Base-by-base conservation (phyloP, 2,888 invertebrate genomes). In the Catotricha subobsoleta region DNA sequence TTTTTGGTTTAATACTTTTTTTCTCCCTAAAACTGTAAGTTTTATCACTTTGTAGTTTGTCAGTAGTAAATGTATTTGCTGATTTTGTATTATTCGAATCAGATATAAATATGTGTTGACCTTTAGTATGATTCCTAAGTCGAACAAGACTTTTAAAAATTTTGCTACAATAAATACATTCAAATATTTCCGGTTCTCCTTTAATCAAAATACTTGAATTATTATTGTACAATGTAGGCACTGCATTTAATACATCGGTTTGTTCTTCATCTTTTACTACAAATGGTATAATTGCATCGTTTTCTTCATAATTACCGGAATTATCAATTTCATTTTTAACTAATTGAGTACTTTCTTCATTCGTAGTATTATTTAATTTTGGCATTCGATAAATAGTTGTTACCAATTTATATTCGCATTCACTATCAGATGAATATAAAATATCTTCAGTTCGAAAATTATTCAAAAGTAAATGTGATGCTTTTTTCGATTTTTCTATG, bases 371-470 rank as follows among this genome's bases (percentile, higher is more conserved):
- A 13, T 8, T 15, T 15, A 16, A 3, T 4, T 15, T 31, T 31
- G 5, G 31, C 6, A 15, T 31, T 16, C 28, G 28, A 3, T 6
- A 10, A 9, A 28, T 23, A 2, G 13, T 28, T 6, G 27, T 18
- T 6, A 8, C 16, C 3, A 38, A 9, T 18, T 28, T 8, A 38
- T 38, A 38, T 10, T 38, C 38, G 19, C 38, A 28, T 28, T 38
- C 28, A 18, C 38, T 38, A 23, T 38, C 38, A 2, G 38, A 38
- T 18, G 38, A 38, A 23, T 28, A 38, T 8, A 38, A 3, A 12
- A 10, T 7, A 12, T 35, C 38, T 6, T 28, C 18, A 9, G 15
- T 23, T 3, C 9, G 8, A 3, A 27, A 3, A 7, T 27, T 18
- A 7, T 13, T 12, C 9, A 19, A 4, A 28, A 28, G 7, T n/a